Evolutionary conservation across 2,888 invertebrate species (phyloP), one percentile per base, ranked within the genome.

Genomic region (Diarsia brunnea): DNA sequence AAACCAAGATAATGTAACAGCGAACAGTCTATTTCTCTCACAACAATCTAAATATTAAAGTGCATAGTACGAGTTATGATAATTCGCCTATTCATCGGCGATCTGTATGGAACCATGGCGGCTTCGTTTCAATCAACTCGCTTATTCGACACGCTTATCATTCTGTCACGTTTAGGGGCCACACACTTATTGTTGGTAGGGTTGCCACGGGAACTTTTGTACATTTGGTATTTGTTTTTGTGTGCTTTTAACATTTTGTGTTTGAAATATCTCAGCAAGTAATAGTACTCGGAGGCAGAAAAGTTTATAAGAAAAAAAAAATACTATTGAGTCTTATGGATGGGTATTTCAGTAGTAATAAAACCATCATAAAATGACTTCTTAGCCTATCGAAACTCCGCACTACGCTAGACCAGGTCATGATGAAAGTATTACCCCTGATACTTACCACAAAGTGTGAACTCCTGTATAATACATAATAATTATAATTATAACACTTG

Each of bases 141-240:
- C 78, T 58, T 81, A 70, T 88, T 87, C 78, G 87, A 70, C 87
- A 88, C 87, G 82, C 87, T 76, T 88, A 83, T 87, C 87, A 84
- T 69, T 83, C 81, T 84, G 87, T 79, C 87, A 81, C 75, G 81
- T 88, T 87, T 88, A 88, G 85, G 85, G 88, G 88, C 87, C 88
- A 77, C 87, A 88, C 87, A 77, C 69, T 87, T 65, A 75, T 73
- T 66, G 47, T n/a, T 10, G 14, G 14, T 78, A 87, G 87, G 87
- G 88, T 43, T 87, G 88, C 24, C 83, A 47, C 45, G 16, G 16
- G 16, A 69, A 43, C 11, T 38, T 47, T 31, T 24, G 4, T 4
- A 10, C 5, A 16, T 55, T 43, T 21, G 12, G 11, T 4, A 38
- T 53, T 53, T 31, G 14, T 58, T 67, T 51, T 58, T 2, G 12